Evolutionary conservation across 2,797 vertebrate genomes (phyloP).

Genomic region (Silurus lanzhouensis): DNA sequence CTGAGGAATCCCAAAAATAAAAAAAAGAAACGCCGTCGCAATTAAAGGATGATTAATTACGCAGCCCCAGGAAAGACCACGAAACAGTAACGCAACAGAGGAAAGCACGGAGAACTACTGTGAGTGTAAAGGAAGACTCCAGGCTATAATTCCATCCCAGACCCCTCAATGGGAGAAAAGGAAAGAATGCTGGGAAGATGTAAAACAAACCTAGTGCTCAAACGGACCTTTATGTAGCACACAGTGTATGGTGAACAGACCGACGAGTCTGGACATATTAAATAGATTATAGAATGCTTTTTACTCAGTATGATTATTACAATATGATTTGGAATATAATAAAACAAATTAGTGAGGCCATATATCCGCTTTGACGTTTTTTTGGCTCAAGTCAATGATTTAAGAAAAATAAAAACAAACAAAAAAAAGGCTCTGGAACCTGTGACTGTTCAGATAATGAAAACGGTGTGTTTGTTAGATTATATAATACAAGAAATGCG

Average conservation of each 20-base stretch:
- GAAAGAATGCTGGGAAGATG: constrained; percentile 47
- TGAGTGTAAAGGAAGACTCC: background rate
- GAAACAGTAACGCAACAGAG: background rate
- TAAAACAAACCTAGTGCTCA: constrained; percentile 35
- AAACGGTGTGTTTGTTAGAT: background rate
- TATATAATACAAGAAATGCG: background rate
- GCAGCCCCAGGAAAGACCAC: background rate
- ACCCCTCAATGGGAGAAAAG: background rate
- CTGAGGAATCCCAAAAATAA: background rate
- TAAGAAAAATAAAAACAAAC: background rate
- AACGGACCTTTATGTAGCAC: background rate
- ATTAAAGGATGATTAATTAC: background rate
- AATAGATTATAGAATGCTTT: background rate
- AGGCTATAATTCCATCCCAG: constrained; percentile 33
- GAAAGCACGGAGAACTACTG: background rate
- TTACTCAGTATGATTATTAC: background rate
- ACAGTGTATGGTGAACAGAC: background rate
- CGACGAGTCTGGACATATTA: background rate
- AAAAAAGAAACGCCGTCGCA: background rate
- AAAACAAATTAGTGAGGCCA: background rate
- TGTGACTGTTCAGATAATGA: background rate
- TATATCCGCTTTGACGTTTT: background rate
- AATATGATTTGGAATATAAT: background rate
- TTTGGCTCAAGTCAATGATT: background rate
- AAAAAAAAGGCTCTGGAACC: background rate